Evolutionary conservation across 1,140 invertebrate species (phyloP).

Genomic region (Anastrepha obliqua): DNA sequence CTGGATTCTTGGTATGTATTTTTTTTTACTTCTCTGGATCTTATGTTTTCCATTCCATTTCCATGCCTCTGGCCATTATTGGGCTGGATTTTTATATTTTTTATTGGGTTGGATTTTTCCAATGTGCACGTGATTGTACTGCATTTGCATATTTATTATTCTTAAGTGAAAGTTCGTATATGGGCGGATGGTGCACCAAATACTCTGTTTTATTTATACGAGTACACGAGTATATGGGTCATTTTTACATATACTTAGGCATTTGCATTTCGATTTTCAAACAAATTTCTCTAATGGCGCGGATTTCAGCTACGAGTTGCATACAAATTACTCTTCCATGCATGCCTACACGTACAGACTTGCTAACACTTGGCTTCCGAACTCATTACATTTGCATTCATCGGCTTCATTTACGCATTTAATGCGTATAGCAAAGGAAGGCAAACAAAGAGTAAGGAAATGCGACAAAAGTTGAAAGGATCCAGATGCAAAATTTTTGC

Average conservation of each 20-base stretch:
- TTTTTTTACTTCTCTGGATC: too few species aligned
- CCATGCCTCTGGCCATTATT: too few species aligned
- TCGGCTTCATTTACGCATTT: background rate
- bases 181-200: background rate
- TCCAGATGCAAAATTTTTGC: background rate
- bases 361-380: background rate
- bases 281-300: background rate
- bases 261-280: background rate
- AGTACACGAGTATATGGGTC: background rate
- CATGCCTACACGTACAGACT: background rate
- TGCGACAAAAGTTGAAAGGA: background rate
- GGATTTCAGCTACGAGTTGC: background rate
- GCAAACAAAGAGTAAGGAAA: background rate
- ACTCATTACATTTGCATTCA: constrained; percentile 30
- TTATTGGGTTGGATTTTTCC: too few species aligned
- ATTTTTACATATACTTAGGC: background rate
- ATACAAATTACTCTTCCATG: background rate
- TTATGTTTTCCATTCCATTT: too few species aligned
- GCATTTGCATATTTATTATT: background rate
- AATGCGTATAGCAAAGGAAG: background rate
- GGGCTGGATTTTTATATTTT: too few species aligned
- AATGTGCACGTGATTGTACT: too few species aligned
- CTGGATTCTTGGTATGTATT: too few species aligned
- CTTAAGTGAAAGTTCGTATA: background rate
- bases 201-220: background rate